These are phyloP conservation scores for Chaenocephalus aceratus DNA, from an alignment of 2,113 vertebrate species.

Conservation along the genomic window DNA sequence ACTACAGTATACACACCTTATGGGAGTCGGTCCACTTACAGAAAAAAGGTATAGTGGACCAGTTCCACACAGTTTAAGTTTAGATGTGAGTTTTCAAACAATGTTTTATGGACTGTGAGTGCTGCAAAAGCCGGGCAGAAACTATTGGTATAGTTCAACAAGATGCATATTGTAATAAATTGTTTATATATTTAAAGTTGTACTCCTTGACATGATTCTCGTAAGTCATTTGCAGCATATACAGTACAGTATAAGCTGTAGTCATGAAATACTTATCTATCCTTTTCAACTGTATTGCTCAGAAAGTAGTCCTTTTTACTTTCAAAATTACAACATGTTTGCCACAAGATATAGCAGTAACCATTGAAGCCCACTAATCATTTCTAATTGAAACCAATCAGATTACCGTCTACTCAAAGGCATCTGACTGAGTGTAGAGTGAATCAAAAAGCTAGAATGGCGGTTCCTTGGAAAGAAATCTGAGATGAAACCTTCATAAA, in stretches of 20 bases:
- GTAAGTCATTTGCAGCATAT: neutral
- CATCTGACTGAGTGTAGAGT: neutral
- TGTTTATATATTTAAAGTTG: neutral
- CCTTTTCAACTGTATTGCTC: neutral
- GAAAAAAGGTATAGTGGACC: neutral
- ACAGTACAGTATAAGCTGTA: too few species aligned
- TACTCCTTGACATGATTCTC: neutral
- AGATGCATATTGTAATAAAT: neutral
- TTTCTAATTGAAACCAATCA: too few species aligned
- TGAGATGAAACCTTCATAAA: neutral
- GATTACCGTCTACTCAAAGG: too few species aligned
- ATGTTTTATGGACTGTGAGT: neutral
- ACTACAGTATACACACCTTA: slow-evolving; percentile 4
- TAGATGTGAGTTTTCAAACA: neutral
- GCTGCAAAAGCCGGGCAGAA: neutral
- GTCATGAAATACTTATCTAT: neutral
- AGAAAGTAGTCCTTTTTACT: neutral
- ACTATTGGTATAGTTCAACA: neutral
- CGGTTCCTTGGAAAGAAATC: neutral
- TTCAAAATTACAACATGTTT: neutral
- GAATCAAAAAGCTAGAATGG: neutral
- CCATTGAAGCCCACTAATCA: too few species aligned
- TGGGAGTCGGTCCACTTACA: slow-evolving; percentile 46
- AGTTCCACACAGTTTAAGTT: neutral
- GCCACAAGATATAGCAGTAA: too few species aligned